A percentile compares a stretch with the other conserved stretches of the same genome.
Evolutionary conservation across 92 coral and sea anemone genomes (phyloP).

Genomic region (Pocillopora grandis): DNA sequence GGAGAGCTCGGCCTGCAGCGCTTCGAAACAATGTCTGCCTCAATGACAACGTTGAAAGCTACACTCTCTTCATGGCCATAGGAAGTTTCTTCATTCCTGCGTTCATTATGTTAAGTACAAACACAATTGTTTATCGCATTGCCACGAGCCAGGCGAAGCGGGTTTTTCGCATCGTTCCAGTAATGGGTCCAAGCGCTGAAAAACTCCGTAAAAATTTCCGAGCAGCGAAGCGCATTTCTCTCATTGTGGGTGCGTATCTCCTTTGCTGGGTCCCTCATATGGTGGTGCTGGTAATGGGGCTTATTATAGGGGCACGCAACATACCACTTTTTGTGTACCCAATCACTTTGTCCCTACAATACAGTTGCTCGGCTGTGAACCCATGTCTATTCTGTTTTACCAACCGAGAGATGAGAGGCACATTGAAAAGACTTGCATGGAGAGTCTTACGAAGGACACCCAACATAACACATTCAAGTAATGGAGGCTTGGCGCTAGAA

Average conservation of each 20-base stretch:
- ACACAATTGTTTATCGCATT: slow-evolving; percentile 62
- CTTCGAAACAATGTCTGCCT: slow-evolving; percentile 31
- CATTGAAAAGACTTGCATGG: slow-evolving; percentile 31
- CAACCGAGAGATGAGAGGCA: slow-evolving; percentile 67
- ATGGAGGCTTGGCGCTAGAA: not conserved
- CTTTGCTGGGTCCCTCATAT: slow-evolving; percentile 84
- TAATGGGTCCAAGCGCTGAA: slow-evolving; percentile 33
- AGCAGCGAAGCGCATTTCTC: slow-evolving; percentile 77
- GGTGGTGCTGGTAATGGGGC: slow-evolving; percentile 51
- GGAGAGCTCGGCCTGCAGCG: slow-evolving; percentile 47
- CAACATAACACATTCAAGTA: not conserved
- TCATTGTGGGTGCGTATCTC: slow-evolving; percentile 77
- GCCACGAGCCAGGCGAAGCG: slow-evolving; percentile 74
- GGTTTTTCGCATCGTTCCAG: slow-evolving; percentile 46
- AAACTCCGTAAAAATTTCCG: slow-evolving; percentile 68
- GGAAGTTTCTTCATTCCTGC: slow-evolving; percentile 77
- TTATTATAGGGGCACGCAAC: slow-evolving; percentile 47
- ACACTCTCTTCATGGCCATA: slow-evolving; percentile 52
- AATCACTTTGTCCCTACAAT: slow-evolving; percentile 70
- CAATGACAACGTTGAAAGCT: slow-evolving; percentile 46
- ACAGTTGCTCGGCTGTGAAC: slow-evolving; percentile 81
- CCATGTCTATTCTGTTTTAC: slow-evolving; percentile 82
- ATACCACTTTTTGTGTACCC: slow-evolving; percentile 63
- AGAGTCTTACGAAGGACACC: slow-evolving; percentile 2
- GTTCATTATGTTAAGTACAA: slow-evolving; percentile 59